Evolutionary conservation across 2,113 vertebrate genomes (phyloP).

Genomic region (Seriola rivoliana): DNA sequence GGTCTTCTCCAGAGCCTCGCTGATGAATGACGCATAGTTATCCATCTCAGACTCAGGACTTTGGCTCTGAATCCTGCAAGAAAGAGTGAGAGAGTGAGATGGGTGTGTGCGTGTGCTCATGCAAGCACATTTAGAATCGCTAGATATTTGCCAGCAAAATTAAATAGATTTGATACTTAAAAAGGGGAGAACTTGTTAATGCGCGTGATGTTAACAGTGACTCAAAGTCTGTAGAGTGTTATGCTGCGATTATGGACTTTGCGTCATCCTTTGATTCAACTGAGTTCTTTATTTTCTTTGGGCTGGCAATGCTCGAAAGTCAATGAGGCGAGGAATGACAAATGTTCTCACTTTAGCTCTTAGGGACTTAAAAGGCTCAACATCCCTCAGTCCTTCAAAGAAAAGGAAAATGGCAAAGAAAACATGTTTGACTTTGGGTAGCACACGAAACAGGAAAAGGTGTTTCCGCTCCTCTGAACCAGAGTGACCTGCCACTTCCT

Average conservation of each 20-base stretch:
- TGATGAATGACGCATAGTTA: constrained; percentile 93
- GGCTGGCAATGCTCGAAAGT: constrained; percentile 57
- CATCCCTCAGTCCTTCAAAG: constrained; percentile 66
- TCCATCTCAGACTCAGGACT: constrained; percentile 91
- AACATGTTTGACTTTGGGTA: constrained; percentile 75
- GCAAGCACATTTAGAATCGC: background rate
- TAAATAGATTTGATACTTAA: constrained; percentile 21
- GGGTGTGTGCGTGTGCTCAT: background rate
- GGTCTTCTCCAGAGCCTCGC: constrained; percentile 90
- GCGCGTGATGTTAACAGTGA: constrained; percentile 34
- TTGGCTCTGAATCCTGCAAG: constrained; percentile 88
- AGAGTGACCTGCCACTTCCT: constrained; percentile 70
- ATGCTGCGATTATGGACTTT: constrained; percentile 49
- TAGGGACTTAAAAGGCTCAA: constrained; percentile 68
- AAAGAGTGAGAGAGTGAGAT: constrained; percentile 23
- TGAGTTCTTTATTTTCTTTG: constrained; percentile 71
- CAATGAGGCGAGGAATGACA: constrained; percentile 77
- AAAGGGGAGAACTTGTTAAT: constrained; percentile 36
- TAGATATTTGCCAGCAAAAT: constrained; percentile 39
- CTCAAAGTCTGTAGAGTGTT: constrained; percentile 56
- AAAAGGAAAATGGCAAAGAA: constrained; percentile 70
- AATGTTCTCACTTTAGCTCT: constrained; percentile 78
- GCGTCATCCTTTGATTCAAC: constrained; percentile 62
- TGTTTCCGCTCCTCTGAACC: constrained; percentile 75
- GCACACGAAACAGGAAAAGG: constrained; percentile 73